These are phyloP conservation scores for Chloropsis hardwickii DNA, from an alignment of 2,113 vertebrate species.

Conservation along the genomic window DNA sequence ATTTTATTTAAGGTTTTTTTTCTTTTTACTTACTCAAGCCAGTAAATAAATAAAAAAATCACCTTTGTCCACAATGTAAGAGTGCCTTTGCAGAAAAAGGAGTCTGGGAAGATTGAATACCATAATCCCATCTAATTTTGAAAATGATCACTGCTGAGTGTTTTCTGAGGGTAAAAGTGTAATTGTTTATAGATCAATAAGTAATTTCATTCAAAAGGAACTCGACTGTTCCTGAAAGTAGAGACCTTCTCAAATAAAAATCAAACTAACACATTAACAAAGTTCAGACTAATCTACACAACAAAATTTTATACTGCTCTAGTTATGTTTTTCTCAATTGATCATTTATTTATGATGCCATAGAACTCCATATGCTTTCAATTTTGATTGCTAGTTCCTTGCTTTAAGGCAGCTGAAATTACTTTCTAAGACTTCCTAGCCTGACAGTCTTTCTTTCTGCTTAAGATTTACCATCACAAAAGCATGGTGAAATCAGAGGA, in stretches of 20 bases:
- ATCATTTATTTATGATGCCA: constrained; percentile 70
- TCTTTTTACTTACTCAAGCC: background rate
- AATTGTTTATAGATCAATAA: constrained; percentile 72
- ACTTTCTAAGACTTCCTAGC: constrained; percentile 23
- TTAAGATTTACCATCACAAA: constrained; percentile 35
- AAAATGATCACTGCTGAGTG: constrained; percentile 42
- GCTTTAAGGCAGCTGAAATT: constrained; percentile 62
- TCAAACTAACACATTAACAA: constrained; percentile 48
- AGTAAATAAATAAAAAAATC: background rate
- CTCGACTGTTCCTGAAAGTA: constrained; percentile 41
- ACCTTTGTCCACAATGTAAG: background rate
- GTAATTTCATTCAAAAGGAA: constrained; percentile 62
- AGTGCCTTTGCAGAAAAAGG: background rate
- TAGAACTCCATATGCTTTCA: constrained; percentile 62
- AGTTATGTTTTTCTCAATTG: constrained; percentile 56
- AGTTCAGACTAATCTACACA: constrained; percentile 51
- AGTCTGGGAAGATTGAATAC: background rate
- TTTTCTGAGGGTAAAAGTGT: constrained; percentile 61
- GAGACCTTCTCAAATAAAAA: constrained; percentile 55
- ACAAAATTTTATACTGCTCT: constrained; percentile 33
- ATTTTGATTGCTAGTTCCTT: constrained; percentile 57
- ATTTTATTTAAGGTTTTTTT: background rate
- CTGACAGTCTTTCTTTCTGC: constrained; percentile 36
- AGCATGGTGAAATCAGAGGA: background rate
- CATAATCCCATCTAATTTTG: constrained; percentile 36